phyloP scores from a whole-genome alignment of 2,888 invertebrate genomes.

The Parnassius smintheus region DNA sequence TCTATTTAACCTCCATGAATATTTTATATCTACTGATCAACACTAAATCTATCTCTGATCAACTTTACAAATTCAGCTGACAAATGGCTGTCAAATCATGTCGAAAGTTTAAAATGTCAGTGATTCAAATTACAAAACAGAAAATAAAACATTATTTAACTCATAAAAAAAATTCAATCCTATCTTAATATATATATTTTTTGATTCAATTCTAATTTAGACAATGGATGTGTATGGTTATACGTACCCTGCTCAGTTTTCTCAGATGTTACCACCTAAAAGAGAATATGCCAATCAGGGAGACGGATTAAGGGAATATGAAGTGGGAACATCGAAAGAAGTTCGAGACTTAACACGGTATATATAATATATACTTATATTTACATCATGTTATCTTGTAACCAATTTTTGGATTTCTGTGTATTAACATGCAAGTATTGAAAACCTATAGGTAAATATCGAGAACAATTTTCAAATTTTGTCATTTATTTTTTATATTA shows the following conservation, averaged over 20 bases:
- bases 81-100: slow-evolving; percentile 10
- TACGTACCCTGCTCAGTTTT: slow-evolving; percentile 50
- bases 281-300: slow-evolving; percentile 63
- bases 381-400: too few species aligned
- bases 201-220: slow-evolving; percentile 36
- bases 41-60: too few species aligned
- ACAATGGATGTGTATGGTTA: slow-evolving; percentile 64
- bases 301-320: slow-evolving; percentile 66
- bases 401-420: too few species aligned
- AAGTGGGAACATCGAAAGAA: slow-evolving; percentile 47
- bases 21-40: too few species aligned
- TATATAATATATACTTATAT: neutral
- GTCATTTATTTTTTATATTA: too few species aligned
- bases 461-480: too few species aligned
- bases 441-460: too few species aligned
- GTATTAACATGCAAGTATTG: too few species aligned
- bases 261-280: slow-evolving; percentile 44
- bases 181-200: slow-evolving; percentile 37
- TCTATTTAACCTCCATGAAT: slow-evolving; percentile 11
- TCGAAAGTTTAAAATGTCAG: slow-evolving; percentile 26
- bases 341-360: slow-evolving; percentile 46
- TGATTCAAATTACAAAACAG: slow-evolving; percentile 5
- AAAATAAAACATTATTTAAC: slow-evolving; percentile 35
- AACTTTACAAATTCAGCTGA: too few species aligned
- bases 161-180: slow-evolving; percentile 25